A percentile compares a stretch with the other conserved stretches of the same genome.
Conservation (phyloP, 2,888 invertebrate genomes). For the Drosophila lacicola region DNA sequence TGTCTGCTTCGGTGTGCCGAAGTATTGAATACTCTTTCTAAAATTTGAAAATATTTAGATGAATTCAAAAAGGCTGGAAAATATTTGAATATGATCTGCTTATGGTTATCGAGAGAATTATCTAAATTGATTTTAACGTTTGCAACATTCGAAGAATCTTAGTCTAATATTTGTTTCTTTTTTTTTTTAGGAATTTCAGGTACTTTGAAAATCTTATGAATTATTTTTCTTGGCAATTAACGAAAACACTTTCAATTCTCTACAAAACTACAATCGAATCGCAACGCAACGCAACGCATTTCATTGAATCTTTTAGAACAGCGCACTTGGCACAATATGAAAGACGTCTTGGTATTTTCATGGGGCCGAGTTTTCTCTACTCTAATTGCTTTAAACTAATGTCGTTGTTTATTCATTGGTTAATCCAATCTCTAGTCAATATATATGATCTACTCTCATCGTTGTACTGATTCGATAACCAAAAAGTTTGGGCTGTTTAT, state of each 20-base stretch:
- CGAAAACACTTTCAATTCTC: constrained; percentile 55
- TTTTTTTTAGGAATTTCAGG: constrained; percentile 72
- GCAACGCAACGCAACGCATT: background rate
- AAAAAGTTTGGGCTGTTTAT: constrained; percentile 16
- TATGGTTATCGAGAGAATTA: constrained; percentile 26
- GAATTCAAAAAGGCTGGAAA: no score
- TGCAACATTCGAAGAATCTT: constrained; percentile 56
- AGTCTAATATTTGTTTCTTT: constrained; percentile 55
- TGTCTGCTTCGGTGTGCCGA: constrained; percentile 47
- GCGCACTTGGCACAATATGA: constrained; percentile 58
- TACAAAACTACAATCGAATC: constrained; percentile 45
- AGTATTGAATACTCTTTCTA: constrained; percentile 13
- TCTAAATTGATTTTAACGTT: constrained; percentile 43
- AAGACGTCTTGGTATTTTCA: constrained; percentile 56
- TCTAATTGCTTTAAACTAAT: constrained; percentile 74
- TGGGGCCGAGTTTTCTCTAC: constrained; percentile 51
- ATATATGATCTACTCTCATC: constrained; percentile 40
- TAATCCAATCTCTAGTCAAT: constrained; percentile 33
- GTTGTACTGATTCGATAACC: constrained; percentile 51
- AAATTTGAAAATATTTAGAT: background rate
- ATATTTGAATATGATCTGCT: no score
- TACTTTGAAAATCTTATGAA: constrained; percentile 80
- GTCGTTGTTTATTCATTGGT: constrained; percentile 77
- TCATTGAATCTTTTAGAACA: constrained; percentile 33
- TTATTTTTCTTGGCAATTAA: constrained; percentile 69